phyloP scores from a whole-genome alignment of 2,888 invertebrate genomes.

The Meteorus cinctellus region DNA sequence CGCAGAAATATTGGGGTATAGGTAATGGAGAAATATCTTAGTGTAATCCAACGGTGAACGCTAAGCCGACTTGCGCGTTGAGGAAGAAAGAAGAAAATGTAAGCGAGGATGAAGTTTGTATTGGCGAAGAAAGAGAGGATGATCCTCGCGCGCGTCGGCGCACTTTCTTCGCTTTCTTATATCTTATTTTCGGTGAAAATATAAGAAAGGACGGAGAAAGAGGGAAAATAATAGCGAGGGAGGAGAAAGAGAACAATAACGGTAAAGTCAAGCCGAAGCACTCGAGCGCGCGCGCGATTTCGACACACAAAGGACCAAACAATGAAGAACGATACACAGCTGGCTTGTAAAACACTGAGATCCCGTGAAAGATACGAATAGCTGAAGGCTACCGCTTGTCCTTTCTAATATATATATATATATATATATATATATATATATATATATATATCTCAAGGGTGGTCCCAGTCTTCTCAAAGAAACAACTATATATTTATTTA shows the following conservation, averaged over 20 bases:
- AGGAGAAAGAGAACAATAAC: conserved; percentile 51
- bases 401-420: conserved; percentile 30
- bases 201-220: conserved; percentile 42
- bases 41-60: conserved; percentile 25
- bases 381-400: conserved; percentile 44
- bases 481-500: conserved; percentile 13
- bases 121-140: not conserved
- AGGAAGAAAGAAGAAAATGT: not conserved
- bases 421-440: too few species aligned
- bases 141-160: conserved; percentile 40
- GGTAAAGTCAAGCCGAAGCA: conserved; percentile 67
- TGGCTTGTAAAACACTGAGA: conserved; percentile 72
- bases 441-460: conserved; percentile 41
- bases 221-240: conserved; percentile 28
- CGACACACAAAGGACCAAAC: conserved; percentile 66
- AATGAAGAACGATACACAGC: conserved; percentile 66
- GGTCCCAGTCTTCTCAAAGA: conserved; percentile 42
- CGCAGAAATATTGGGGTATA: not conserved
- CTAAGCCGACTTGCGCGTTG: conserved; percentile 18
- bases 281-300: conserved; percentile 59
- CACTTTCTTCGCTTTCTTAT: conserved; percentile 31
- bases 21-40: not conserved
- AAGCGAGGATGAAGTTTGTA: not conserved
- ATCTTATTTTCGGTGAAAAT: conserved; percentile 29
- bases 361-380: conserved; percentile 64